Evolutionary conservation across 2,113 vertebrate genomes (phyloP).

Genomic region (Mobula hypostoma): DNA sequence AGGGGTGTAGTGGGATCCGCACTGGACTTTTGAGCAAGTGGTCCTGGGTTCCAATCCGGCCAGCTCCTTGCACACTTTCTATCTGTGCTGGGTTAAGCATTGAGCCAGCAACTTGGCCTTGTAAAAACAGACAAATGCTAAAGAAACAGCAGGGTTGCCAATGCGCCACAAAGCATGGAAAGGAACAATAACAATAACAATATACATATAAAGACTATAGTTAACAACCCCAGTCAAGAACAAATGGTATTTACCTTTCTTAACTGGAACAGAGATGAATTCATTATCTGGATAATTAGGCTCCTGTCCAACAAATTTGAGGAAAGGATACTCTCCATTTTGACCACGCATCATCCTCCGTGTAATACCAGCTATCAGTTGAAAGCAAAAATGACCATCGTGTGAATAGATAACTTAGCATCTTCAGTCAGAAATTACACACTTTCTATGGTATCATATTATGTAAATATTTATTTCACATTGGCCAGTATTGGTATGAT

Average conservation of each 20-base stretch:
- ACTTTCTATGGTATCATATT: not conserved
- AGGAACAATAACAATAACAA: too few species aligned
- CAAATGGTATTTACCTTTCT: slow-evolving; percentile 67
- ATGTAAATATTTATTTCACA: not conserved
- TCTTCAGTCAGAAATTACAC: not conserved
- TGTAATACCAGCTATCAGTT: slow-evolving; percentile 65
- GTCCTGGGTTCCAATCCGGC: too few species aligned
- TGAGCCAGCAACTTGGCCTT: too few species aligned
- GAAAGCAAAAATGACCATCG: not conserved
- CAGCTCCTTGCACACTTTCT: too few species aligned
- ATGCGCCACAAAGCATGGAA: too few species aligned
- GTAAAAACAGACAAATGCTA: too few species aligned
- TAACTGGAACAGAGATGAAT: slow-evolving; percentile 69
- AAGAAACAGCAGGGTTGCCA: too few species aligned
- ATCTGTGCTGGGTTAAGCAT: too few species aligned
- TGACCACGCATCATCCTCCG: slow-evolving; percentile 75
- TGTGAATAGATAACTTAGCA: not conserved
- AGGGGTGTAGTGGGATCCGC: too few species aligned
- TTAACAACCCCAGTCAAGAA: not conserved
- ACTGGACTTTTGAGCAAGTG: too few species aligned
- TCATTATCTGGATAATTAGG: slow-evolving; percentile 51
- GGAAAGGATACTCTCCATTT: slow-evolving; percentile 56
- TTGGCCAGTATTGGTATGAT: too few species aligned
- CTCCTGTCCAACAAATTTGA: slow-evolving; percentile 72
- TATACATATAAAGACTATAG: not conserved